Evolutionary conservation across 2,888 invertebrate species (phyloP).

Genomic region (Drosophila atripex): DNA sequence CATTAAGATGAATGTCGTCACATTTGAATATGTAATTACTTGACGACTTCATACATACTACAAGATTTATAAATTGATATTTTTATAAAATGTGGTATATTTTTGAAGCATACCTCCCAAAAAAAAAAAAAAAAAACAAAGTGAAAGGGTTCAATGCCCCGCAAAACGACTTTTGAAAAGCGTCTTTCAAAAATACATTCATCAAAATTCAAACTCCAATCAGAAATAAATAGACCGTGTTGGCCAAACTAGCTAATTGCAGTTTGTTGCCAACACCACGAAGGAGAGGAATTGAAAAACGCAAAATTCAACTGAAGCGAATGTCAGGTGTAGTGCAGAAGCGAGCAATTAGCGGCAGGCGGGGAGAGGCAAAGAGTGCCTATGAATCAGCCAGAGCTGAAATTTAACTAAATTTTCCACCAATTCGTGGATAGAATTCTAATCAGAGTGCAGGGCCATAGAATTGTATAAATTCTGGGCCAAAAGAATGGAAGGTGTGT

Average conservation of each 20-base stretch:
- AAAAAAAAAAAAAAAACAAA: constrained; percentile 16
- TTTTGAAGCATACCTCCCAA: too few species aligned
- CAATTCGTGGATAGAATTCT: constrained; percentile 17
- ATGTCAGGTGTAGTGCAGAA: constrained; percentile 29
- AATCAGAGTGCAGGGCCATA: constrained; percentile 36
- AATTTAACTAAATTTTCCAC: constrained; percentile 26
- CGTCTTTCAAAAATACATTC: constrained; percentile 13
- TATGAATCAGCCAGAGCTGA: constrained; percentile 60
- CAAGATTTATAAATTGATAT: too few species aligned
- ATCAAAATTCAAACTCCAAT: constrained; percentile 21
- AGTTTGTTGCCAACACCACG: constrained; percentile 18
- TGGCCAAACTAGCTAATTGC: constrained; percentile 36
- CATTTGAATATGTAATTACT: background rate
- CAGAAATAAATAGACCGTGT: constrained; percentile 49
- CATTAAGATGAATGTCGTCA: background rate
- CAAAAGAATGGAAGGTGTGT: background rate
- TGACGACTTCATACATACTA: background rate
- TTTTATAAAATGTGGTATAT: too few species aligned
- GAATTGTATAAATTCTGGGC: constrained; percentile 12
- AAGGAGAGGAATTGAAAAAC: constrained; percentile 12
- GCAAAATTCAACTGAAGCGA: constrained; percentile 53
- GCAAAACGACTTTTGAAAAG: constrained; percentile 11
- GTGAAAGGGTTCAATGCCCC: constrained; percentile 71
- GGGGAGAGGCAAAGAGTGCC: background rate
- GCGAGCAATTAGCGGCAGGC: constrained; percentile 23